These are phyloP conservation scores for Pseudois nayaur DNA, from an alignment of 2,113 vertebrate species.

Conservation along the genomic window DNA sequence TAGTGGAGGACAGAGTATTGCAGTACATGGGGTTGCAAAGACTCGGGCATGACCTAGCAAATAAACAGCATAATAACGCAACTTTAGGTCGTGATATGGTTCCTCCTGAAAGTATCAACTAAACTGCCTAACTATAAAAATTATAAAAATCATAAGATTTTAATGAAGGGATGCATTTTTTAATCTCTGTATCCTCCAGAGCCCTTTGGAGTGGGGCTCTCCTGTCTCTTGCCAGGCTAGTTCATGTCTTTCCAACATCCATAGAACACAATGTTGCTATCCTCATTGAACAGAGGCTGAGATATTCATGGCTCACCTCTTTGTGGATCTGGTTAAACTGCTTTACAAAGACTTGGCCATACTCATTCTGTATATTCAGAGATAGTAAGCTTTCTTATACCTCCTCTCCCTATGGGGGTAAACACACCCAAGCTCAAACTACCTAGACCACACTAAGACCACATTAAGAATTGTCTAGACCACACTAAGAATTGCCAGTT, in stretches of 20 bases:
- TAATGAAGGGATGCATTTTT: not conserved
- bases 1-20: not conserved
- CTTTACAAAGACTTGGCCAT: not conserved
- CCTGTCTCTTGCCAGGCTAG: not conserved
- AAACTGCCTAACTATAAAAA: not conserved
- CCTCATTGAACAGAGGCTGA: not conserved
- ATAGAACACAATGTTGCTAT: not conserved
- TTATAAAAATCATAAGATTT: not conserved
- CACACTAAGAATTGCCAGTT: not conserved
- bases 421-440: not conserved
- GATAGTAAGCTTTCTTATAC: not conserved
- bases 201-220: not conserved
- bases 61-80: not conserved
- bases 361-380: not conserved
- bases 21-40: not conserved
- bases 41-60: not conserved
- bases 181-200: not conserved
- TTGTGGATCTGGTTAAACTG: not conserved
- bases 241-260: not conserved
- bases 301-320: not conserved
- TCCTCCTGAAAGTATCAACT: not conserved
- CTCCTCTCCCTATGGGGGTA: not conserved
- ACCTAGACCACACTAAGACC: not conserved
- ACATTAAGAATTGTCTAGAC: not conserved
- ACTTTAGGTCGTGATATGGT: not conserved